Percentiles rank a stretch among this genome's conserved stretches.
Evolutionary conservation across 2,888 invertebrate species (phyloP).

Genomic region (Nematopogon swammerdamellus): DNA sequence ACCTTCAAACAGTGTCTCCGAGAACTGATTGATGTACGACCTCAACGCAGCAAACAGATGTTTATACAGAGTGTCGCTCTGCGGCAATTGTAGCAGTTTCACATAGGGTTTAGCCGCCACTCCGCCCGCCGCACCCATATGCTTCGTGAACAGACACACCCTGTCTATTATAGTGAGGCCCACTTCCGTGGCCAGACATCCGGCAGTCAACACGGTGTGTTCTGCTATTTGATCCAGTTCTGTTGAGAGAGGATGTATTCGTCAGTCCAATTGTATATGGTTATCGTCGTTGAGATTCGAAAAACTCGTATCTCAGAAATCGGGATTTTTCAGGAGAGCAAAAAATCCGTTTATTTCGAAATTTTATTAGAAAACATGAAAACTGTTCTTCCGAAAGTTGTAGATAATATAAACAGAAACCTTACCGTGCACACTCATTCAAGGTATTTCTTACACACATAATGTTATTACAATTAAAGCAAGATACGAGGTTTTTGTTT

Average conservation of each 20-base stretch:
- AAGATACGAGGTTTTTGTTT: no score
- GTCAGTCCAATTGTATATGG: no score
- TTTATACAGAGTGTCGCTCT: slow-evolving; percentile 85
- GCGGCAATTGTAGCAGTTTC: slow-evolving; percentile 82
- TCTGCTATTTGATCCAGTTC: slow-evolving; percentile 44
- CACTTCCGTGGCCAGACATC: slow-evolving; percentile 78
- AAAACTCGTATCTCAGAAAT: no score
- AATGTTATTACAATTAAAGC: no score
- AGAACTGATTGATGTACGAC: slow-evolving; percentile 89
- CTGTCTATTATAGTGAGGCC: slow-evolving; percentile 86
- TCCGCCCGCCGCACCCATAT: slow-evolving; percentile 75
- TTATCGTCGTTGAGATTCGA: no score
- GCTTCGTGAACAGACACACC: slow-evolving; percentile 79
- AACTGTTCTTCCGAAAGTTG: no score
- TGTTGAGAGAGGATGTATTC: slow-evolving; percentile 14
- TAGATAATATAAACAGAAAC: no score
- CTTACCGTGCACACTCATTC: no score
- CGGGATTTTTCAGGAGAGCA: no score
- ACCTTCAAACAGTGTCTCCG: slow-evolving; percentile 80
- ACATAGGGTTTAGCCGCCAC: slow-evolving; percentile 84
- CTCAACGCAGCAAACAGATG: slow-evolving; percentile 91
- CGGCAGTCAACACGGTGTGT: slow-evolving; percentile 38
- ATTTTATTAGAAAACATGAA: no score
- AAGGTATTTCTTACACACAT: no score
- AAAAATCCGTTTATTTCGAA: no score